Conservation (phyloP, 2,797 vertebrate genomes). For the Lepilemur septentrionalis region DNA sequence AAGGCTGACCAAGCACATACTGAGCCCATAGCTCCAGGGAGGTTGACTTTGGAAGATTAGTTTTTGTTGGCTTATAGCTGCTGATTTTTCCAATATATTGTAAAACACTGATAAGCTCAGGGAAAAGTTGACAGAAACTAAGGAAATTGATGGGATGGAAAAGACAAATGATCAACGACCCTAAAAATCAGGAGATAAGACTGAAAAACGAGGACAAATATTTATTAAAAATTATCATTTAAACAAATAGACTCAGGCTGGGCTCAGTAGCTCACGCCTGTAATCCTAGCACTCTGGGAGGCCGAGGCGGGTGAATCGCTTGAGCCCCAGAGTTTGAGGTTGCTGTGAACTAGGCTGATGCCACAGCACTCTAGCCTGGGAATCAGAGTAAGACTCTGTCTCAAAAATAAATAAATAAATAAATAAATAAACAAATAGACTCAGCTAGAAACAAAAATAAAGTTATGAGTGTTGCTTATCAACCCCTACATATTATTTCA, state of each 20-base stretch:
- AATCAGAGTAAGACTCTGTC: no score
- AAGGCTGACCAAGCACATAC: background rate
- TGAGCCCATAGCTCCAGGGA: background rate
- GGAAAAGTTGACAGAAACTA: background rate
- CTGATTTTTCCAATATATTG: background rate
- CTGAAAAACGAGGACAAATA: background rate
- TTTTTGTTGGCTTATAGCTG: background rate
- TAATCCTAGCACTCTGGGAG: no score
- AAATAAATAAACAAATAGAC: background rate
- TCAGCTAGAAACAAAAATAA: background rate
- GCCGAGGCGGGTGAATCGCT: no score
- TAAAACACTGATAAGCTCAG: background rate
- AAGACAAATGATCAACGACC: background rate
- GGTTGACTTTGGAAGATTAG: background rate
- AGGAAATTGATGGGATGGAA: background rate
- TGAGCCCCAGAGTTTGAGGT: no score
- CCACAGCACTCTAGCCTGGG: no score
- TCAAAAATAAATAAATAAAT: no score
- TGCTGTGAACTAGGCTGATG: no score
- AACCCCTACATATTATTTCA: background rate
- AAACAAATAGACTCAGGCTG: background rate
- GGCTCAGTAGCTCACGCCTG: no score
- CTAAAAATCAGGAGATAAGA: background rate
- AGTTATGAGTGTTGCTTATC: background rate
- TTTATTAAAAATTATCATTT: constrained; percentile 37